Evolutionary conservation across 2,797 vertebrate genomes (phyloP).

Genomic region (Orestias chungarensis): DNA sequence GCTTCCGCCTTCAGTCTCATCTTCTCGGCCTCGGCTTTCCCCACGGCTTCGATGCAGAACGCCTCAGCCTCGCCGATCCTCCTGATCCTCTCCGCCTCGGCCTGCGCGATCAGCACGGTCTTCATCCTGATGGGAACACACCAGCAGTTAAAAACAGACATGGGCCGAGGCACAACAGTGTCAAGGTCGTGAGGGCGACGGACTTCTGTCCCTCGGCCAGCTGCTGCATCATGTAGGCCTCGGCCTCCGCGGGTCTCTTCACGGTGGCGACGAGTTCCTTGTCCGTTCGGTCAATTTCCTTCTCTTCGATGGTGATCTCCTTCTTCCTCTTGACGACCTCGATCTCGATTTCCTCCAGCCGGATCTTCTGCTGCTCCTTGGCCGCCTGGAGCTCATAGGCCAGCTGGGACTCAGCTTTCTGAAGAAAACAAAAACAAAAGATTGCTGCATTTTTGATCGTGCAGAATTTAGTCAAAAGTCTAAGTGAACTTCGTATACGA

Average conservation of each 20-base stretch:
- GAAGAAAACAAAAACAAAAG: conserved; percentile 8
- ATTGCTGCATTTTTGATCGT: too few species aligned
- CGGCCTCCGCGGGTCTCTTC: conserved; percentile 88
- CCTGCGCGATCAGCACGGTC: conserved; percentile 89
- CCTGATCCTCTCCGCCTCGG: conserved; percentile 91
- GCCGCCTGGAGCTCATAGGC: conserved; percentile 94
- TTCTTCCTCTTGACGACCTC: conserved; percentile 90
- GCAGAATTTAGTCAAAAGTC: too few species aligned
- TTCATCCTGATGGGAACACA: conserved; percentile 78
- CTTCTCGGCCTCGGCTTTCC: conserved; percentile 91
- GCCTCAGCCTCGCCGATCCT: conserved; percentile 91
- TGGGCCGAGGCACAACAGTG: background rate
- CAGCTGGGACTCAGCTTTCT: conserved; percentile 94
- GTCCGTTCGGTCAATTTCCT: conserved; percentile 85
- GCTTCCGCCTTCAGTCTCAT: conserved; percentile 95
- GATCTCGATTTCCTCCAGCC: conserved; percentile 90
- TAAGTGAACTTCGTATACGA: too few species aligned
- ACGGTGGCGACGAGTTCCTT: conserved; percentile 86
- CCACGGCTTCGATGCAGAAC: conserved; percentile 86
- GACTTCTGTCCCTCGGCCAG: conserved; percentile 88
- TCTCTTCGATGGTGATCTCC: conserved; percentile 88
- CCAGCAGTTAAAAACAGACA: background rate
- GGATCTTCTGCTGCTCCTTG: conserved; percentile 92
- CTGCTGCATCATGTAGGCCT: conserved; percentile 87
- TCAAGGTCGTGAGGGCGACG: too few species aligned